These are phyloP conservation scores for Nerophis lumbriciformis DNA, from an alignment of 2,113 vertebrate species.

Conservation along the genomic window DNA sequence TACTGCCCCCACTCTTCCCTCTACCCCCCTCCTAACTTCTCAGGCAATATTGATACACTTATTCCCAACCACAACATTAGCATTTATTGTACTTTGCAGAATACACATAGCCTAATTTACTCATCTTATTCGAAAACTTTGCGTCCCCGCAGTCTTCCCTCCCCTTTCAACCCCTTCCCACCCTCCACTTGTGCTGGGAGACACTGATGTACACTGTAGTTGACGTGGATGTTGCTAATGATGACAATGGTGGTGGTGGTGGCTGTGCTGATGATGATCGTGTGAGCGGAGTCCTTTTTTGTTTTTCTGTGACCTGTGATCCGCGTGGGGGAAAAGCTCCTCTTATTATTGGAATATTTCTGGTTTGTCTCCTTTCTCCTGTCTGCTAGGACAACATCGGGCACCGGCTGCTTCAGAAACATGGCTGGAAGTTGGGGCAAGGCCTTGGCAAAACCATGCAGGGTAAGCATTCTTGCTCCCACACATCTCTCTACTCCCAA, in stretches of 20 bases:
- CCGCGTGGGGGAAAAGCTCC: slow-evolving; percentile 81
- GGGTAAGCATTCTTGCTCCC: slow-evolving; percentile 80
- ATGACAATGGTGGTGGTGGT: slow-evolving; percentile 60
- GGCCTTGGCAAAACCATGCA: slow-evolving; percentile 97
- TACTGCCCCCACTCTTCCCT: slow-evolving; percentile 57
- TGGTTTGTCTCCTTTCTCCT: slow-evolving; percentile 96
- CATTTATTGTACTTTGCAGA: slow-evolving; percentile 38
- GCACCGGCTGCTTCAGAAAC: slow-evolving; percentile 98
- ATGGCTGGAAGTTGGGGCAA: slow-evolving; percentile 99
- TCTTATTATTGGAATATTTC: slow-evolving; percentile 99
- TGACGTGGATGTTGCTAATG: slow-evolving; percentile 48
- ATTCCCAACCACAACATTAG: slow-evolving; percentile 23
- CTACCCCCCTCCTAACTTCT: slow-evolving; percentile 40
- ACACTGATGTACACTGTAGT: slow-evolving; percentile 69
- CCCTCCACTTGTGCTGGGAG: slow-evolving; percentile 55
- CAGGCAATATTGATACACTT: slow-evolving; percentile 16
- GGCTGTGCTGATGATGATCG: slow-evolving; percentile 63
- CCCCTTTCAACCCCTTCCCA: slow-evolving; percentile 25
- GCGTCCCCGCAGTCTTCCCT: slow-evolving; percentile 33
- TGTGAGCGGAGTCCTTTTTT: slow-evolving; percentile 62
- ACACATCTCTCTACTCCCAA: slow-evolving; percentile 8
- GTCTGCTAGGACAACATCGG: slow-evolving; percentile 99
- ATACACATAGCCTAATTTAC: slow-evolving; percentile 43
- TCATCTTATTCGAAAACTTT: slow-evolving; percentile 34
- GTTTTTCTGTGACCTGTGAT: slow-evolving; percentile 64